Evolutionary conservation across 2,113 vertebrate species (phyloP).

Genomic region (Rhinichthys klamathensis): DNA sequence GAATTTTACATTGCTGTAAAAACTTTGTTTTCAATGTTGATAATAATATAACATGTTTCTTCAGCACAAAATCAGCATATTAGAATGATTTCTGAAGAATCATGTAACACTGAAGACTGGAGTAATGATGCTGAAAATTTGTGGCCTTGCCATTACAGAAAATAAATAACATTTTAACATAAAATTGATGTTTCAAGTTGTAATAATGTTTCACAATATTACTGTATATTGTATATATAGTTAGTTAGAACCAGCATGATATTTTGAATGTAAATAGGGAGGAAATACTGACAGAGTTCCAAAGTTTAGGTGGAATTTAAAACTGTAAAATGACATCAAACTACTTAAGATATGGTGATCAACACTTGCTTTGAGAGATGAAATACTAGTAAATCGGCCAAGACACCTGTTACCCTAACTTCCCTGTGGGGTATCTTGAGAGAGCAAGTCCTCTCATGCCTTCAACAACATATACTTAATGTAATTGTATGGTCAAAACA

Average conservation of each 20-base stretch:
- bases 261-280: neutral
- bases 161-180: neutral
- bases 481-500: neutral
- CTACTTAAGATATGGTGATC: neutral
- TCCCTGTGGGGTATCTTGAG: neutral
- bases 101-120: neutral
- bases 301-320: neutral
- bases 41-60: too few species aligned
- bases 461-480: neutral
- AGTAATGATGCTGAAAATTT: neutral
- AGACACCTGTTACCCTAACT: neutral
- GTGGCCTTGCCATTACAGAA: neutral
- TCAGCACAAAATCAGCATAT: too few species aligned
- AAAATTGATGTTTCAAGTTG: too few species aligned
- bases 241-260: neutral
- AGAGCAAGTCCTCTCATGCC: neutral
- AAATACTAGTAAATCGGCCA: constrained; percentile 11
- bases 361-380: neutral
- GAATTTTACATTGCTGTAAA: too few species aligned
- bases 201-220: neutral
- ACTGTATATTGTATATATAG: neutral
- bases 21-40: too few species aligned
- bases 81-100: neutral
- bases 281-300: neutral
- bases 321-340: neutral